phyloP scores from a whole-genome alignment of 1,140 invertebrate genomes.

The Drosophila insularis region DNA sequence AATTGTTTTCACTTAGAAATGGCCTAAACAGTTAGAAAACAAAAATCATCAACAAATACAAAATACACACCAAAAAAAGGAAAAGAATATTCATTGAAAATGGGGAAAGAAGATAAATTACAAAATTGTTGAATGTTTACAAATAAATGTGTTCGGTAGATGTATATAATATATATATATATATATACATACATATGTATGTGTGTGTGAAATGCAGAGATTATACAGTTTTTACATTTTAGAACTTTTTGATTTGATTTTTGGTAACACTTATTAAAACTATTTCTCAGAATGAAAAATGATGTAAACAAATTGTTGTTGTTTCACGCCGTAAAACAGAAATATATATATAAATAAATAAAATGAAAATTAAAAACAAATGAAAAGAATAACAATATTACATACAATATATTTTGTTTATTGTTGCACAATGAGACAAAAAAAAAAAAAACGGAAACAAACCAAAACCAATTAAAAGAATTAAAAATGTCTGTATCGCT shows the following conservation, averaged over 20 bases:
- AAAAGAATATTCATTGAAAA: conserved; percentile 4
- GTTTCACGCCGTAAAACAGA: conserved; percentile 26
- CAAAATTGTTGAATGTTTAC: conserved; percentile 5
- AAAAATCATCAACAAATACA: no score
- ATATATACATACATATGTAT: not conserved
- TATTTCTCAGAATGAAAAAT: not conserved
- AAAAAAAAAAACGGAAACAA: conserved; percentile 26
- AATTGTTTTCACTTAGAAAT: not conserved
- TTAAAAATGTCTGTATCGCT: conserved; percentile 62
- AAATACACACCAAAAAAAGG: not conserved
- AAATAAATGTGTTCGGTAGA: conserved; percentile 9
- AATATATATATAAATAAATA: no score
- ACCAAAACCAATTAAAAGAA: conserved; percentile 29
- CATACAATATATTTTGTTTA: conserved; percentile 55
- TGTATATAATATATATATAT: not conserved
- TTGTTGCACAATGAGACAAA: conserved; percentile 54
- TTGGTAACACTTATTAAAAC: not conserved
- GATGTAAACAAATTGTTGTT: conserved; percentile 24
- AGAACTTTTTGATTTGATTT: not conserved
- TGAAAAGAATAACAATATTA: conserved; percentile 35
- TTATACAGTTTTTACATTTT: conserved; percentile 3
- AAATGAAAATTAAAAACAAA: no score
- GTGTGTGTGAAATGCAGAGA: conserved; percentile 2
- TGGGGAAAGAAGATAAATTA: not conserved
- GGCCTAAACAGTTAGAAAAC: not conserved